Base-by-base conservation (phyloP, 2,113 vertebrate genomes). In the Anolis carolinensis region DNA sequence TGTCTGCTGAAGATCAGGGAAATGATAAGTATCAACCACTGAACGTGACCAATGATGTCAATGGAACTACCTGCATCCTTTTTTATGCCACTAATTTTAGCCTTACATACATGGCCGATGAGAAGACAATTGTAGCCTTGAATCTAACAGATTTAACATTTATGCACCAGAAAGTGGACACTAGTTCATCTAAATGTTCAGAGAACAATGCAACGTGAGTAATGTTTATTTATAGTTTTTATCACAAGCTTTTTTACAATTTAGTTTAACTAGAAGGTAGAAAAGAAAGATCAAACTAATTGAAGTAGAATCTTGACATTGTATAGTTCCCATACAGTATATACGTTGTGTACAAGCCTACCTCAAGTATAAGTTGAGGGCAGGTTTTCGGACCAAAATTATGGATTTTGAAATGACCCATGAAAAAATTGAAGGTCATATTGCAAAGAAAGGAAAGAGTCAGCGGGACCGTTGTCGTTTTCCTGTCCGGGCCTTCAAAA, bases 81-180 rank as follows among this genome's bases (percentile, higher is more conserved):
- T 94, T 95, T 82, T 89, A 95, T 1, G 96, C 95, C 48, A 82
- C 67, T 30, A 88, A 93, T 84, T 93, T 96, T 88, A 92, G n/a
- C 67, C 80, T 96, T 48, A 91, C 32, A 87, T 83, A 62, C 36
- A 94, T 87, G 39, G 3, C 39, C 5, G 5, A 44, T 44, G 39
- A 44, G 39, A 44, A 44, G 39, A n/a, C 55, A 34, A 2, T 63
- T 89, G 88, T 2, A 5, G 85, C 50, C 20, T 77, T 95, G 67
- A 93, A 95, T 89, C 75, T 96, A 89, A 94, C 94, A 80, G 93
- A 95, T 78, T 18, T 32, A 39, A 96, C 95, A 20, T 96, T 96
- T 92, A 20, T 79, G 48, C 90, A 80, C 76, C 62, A 2, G 73
- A 52, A 48, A 3, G 95, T 92, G 86, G n/a, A 94, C 72, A 68